Evolutionary conservation across 2,888 invertebrate species (phyloP).

Genomic region (Sinelater perroti): DNA sequence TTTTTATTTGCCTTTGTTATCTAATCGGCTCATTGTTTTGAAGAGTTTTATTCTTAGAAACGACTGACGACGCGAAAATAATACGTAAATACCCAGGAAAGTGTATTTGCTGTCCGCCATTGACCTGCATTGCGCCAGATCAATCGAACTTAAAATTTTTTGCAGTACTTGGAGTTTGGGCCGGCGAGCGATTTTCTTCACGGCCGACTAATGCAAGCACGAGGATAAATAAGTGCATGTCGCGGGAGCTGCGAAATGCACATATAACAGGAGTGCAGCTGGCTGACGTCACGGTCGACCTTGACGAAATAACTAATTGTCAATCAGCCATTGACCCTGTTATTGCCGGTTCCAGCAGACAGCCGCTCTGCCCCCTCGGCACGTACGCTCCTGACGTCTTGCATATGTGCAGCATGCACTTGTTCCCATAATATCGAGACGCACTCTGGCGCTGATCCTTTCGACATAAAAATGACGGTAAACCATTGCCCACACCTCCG

Average conservation of each 20-base stretch:
- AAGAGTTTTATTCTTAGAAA: conserved; percentile 27
- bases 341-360: conserved; percentile 49
- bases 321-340: conserved; percentile 60
- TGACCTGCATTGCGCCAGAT: conserved; percentile 16
- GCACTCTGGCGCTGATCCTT: background rate
- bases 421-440: conserved; percentile 17
- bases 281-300: conserved; percentile 56
- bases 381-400: conserved; percentile 17
- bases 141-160: conserved; percentile 10
- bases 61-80: conserved; percentile 21
- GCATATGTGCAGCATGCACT: conserved; percentile 24
- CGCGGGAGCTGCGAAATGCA: conserved; percentile 20
- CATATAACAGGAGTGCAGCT: conserved; percentile 39
- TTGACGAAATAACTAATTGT: conserved; percentile 60
- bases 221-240: background rate
- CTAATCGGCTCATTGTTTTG: conserved; percentile 32
- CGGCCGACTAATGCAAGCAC: background rate
- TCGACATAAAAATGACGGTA: conserved; percentile 1
- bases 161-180: background rate
- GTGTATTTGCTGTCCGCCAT: conserved; percentile 22
- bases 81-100: conserved; percentile 13
- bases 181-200: background rate
- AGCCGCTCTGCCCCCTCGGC: conserved; percentile 22
- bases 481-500: background rate
- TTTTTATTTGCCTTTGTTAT: conserved; percentile 27